Base-by-base conservation (phyloP, 1,140 invertebrate species). In the Solenopsis invicta region DNA sequence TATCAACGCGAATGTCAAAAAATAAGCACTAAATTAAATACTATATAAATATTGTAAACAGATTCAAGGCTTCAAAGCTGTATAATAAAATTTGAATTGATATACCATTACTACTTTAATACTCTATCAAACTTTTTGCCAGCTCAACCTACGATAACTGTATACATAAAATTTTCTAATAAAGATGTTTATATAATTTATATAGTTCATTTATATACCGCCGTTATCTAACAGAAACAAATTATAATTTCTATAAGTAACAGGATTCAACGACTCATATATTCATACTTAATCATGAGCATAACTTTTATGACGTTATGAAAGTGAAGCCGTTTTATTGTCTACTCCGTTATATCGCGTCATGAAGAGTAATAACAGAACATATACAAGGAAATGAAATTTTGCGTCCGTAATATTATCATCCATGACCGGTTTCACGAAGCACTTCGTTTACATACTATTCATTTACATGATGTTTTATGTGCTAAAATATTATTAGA, bases 241-340 rank as follows among this genome's bases (percentile, higher is more conserved):
- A 24, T 24, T 54, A 12, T 10, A 16, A 59, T 71, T 45, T 41
- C 24, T 24, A n/a, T n/a, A 69, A 24, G 29, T 54, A 80, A 56
- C 24, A 69, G 24, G 21, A 81, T 71, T 59, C 13, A 45, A 81
- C 48, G 29, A 54, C 0, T 29, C 64, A 8, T 45, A 64, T 64
- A 64, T 54, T 80, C 34, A 6, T 8, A 41, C 13, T 18, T 52
- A 24, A 34, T 59, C 37, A 61, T 62, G 29, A n/a, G 69, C 21
- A 13, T 3, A 48, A 82, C 29, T 84, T 74, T 84, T 61, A 82
- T 34, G 21, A 56, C 12, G 29, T 62, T 84, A 84, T 34, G 69
- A 84, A 84, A 84, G 54, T 48, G 41, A 61, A 48, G 18, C 24
- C 8, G 21, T 59, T 84, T 84, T 75, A 74, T 34, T 75, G 24